Base-by-base conservation (phyloP, 1,140 invertebrate species). In the Armadillidium nasatum region DNA sequence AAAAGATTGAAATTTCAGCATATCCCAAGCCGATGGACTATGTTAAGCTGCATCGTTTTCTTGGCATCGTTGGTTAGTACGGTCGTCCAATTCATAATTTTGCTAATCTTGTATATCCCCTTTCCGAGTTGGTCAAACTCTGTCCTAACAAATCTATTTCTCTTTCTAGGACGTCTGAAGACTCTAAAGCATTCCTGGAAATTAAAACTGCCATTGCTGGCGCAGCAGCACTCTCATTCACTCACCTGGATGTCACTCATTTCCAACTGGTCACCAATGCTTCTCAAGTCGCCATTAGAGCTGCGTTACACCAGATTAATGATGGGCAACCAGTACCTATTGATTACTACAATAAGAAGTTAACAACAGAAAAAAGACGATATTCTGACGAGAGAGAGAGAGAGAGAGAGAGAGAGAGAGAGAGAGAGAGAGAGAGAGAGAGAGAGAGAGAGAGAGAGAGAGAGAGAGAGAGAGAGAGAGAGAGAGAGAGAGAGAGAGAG, bases 341-440 rank as follows among this genome's bases (percentile, higher is more conserved):
- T 15, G 22, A 19, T 21, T 86, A 85, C 74, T 85, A 85, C 70
- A 85, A 84, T 9, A 83, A 81, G 67, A 85, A 85, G 76, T 73
- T 86, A 0, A 82, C 68, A 4, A 54, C 79, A 21, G 71, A 82
- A 0, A 80, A 87, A 80, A 54, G 75, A 22, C 83, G 83, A 43
- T 85, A 86, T 67, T 82, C 82, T 11, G 81, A n/a, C n/a, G n/a
- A n/a, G n/a, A n/a, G n/a, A n/a, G n/a, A n/a, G n/a, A n/a, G n/a
- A n/a, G n/a, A n/a, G n/a, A n/a, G n/a, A n/a, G n/a, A n/a, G n/a
- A n/a, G n/a, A n/a, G n/a, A n/a, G n/a, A n/a, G n/a, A n/a, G n/a
- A n/a, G n/a, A n/a, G n/a, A n/a, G n/a, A n/a, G n/a, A n/a, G n/a
- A n/a, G n/a, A n/a, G n/a, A n/a, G n/a, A n/a, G n/a, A n/a, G n/a